Evolutionary conservation across 1,140 invertebrate species (phyloP).

Genomic region (Thaumatotibia leucotreta): DNA sequence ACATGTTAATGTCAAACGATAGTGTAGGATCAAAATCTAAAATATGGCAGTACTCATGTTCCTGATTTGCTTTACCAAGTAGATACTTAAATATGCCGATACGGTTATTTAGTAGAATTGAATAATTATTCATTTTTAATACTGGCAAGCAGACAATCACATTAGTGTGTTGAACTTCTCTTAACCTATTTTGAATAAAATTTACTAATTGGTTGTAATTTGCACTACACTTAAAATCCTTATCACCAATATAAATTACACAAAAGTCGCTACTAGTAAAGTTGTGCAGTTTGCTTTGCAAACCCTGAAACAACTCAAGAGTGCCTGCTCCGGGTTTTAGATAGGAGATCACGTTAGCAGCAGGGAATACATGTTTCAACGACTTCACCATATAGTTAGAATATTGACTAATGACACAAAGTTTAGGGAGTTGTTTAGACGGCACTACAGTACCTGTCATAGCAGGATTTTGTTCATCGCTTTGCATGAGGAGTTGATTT

Average conservation of each 20-base stretch:
- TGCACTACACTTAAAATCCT: neutral
- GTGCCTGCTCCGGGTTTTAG: neutral
- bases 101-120: too few species aligned
- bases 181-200: neutral
- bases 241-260: neutral
- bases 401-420: neutral
- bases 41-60: neutral
- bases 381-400: neutral
- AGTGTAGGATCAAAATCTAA: neutral
- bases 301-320: neutral
- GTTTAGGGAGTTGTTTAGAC: neutral
- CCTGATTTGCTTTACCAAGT: neutral
- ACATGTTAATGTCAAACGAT: neutral
- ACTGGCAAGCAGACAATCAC: neutral
- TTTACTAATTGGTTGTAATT: neutral
- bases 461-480: too few species aligned
- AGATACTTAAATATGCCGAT: neutral
- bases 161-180: neutral
- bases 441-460: neutral
- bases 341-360: neutral
- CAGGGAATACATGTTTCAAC: neutral
- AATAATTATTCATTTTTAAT: neutral
- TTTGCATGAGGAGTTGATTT: too few species aligned
- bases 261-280: neutral
- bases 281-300: neutral